phyloP scores from a whole-genome alignment of 2,797 vertebrate genomes.

The Sebastes oblongus region DNA sequence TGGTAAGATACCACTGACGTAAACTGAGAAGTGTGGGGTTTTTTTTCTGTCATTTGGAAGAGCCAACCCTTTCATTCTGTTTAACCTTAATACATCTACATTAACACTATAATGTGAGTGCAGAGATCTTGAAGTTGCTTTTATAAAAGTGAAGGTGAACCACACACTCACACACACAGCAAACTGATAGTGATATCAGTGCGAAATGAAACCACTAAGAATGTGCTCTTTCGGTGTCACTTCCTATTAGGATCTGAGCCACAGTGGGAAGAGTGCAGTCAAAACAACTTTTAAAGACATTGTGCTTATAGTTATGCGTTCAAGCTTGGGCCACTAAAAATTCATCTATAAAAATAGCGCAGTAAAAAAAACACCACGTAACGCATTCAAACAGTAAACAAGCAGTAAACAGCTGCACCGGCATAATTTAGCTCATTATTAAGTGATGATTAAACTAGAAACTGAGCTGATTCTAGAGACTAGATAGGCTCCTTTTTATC shows the following conservation, averaged over 20 bases:
- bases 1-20: not conserved
- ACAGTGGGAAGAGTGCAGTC: not conserved
- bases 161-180: not conserved
- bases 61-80: not conserved
- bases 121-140: not conserved
- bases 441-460: slow-evolving; percentile 11
- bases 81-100: not conserved
- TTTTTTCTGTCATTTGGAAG: not conserved
- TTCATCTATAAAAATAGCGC: no score
- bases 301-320: not conserved
- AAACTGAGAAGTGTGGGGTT: not conserved
- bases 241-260: slow-evolving; percentile 29
- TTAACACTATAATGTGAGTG: not conserved
- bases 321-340: not conserved
- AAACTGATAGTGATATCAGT: slow-evolving; percentile 43
- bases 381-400: not conserved
- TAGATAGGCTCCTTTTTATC: slow-evolving; percentile 62
- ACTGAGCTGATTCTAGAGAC: slow-evolving; percentile 35
- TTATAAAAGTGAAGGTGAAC: slow-evolving; percentile 10
- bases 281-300: not conserved
- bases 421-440: not conserved
- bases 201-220: slow-evolving; percentile 12
- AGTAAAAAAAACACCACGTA: not conserved
- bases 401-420: not conserved
- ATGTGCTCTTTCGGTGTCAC: slow-evolving; percentile 11